Percentiles rank a stretch among this genome's conserved stretches.
Evolutionary conservation across 2,797 vertebrate genomes (phyloP).

Genomic region (Dendrocincla tyrannina): DNA sequence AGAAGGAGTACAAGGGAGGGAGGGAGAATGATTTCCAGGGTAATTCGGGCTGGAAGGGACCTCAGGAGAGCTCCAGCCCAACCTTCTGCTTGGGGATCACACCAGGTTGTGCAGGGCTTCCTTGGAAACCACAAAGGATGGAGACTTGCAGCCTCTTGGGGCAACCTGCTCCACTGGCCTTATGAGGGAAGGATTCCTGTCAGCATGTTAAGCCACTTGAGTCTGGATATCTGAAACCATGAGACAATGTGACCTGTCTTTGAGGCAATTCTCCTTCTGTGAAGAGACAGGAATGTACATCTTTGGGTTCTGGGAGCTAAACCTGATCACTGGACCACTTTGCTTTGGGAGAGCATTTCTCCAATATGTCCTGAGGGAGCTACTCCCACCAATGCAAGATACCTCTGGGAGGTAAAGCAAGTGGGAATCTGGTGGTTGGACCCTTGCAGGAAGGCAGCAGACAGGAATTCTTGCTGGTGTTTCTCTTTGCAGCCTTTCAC

Average conservation of each 20-base stretch:
- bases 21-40: neutral
- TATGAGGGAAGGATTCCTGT: neutral
- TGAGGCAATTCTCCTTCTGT: neutral
- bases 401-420: neutral
- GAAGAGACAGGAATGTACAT: accelerated
- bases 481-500: neutral
- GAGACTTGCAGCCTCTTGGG: neutral
- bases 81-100: neutral
- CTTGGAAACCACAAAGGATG: neutral
- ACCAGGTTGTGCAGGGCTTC: neutral
- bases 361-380: neutral
- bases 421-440: neutral
- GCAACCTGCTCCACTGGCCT: neutral
- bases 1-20: neutral
- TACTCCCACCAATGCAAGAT: accelerated
- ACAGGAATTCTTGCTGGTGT: neutral
- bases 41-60: neutral
- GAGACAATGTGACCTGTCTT: neutral
- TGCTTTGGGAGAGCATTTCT: neutral
- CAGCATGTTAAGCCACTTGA: neutral
- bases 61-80: neutral
- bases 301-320: neutral
- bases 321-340: accelerated
- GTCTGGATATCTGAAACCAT: neutral
- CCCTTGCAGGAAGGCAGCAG: neutral